Evolutionary conservation across 2,797 vertebrate genomes (phyloP), one percentile per base, ranked within the genome.

Genomic region (Sylvia borin): DNA sequence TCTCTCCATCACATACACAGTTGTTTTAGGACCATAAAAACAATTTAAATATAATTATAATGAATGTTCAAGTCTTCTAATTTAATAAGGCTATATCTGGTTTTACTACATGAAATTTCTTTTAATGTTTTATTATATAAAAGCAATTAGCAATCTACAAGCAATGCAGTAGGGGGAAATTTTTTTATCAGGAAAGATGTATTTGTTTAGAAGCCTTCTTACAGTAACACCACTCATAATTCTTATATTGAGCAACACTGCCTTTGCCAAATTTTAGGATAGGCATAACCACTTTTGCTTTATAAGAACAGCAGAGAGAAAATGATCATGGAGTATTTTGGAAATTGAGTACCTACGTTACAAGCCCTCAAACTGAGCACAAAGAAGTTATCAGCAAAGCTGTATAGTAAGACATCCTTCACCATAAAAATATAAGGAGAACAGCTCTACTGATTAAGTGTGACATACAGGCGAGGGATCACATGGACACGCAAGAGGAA

Each of bases 131-230:
- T 78, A 43, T 85, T 55, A 91, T 81, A 91, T 90, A 90, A 81
- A 95, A 91, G 32, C 82, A 92, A 89, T 95, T 91, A 94, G 18
- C 13, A 78, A 55, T 84, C 88, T 85, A 58, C 19, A 76, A 82
- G 70, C 53, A 91, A 94, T 66, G 64, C 6, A 14, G 31, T 8
- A 17, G 7, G 20, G 36, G 1, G 1, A 7, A 14, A 2, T 9
- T 11, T 34, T 86, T 82, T 76, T 16, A 79, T 25, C 22, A 87
- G 75, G 67, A 91, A 61, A 57, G 1, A 40, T 38, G 25, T 26
- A 60, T 65, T 78, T 83, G 9, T 32, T 72, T 45, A 66, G 27
- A 73, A 86, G n/a, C 43, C 26, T 34, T 76, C 72, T 53, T 64
- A 82, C 6, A 82, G 31, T 47, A 77, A 67, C 5, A 67, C 18